Conservation (phyloP, 2,113 vertebrate species). For the Nyctereutes procyonoides region DNA sequence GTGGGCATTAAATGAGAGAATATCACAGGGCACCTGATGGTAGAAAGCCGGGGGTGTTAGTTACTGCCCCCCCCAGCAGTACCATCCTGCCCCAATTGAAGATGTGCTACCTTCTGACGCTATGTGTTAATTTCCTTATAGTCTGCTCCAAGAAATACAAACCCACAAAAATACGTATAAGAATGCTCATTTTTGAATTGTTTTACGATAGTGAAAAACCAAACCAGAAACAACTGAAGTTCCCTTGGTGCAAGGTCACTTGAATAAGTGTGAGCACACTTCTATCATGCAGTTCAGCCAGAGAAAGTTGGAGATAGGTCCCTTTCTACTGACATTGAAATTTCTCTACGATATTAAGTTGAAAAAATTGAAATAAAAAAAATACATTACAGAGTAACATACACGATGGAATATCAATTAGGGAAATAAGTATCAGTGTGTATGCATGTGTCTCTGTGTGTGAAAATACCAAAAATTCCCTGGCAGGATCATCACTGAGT, state of each 20-base stretch:
- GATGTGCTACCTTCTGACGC: rapidly evolving
- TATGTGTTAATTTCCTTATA: rapidly evolving
- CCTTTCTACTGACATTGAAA: rapidly evolving
- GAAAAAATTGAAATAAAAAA: neutral
- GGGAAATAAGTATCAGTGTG: neutral
- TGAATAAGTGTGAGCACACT: too few relatives aligned
- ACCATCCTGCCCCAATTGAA: rapidly evolving
- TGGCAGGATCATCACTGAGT: neutral
- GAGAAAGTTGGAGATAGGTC: neutral
- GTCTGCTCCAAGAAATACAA: neutral
- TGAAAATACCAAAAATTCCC: neutral
- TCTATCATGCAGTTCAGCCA: neutral
- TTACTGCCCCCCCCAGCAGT: rapidly evolving
- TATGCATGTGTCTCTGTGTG: neutral
- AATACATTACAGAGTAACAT: neutral
- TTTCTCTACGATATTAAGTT: neutral
- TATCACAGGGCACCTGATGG: rapidly evolving
- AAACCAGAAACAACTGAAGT: neutral
- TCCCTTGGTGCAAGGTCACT: neutral
- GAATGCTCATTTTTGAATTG: neutral
- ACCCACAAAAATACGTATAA: neutral
- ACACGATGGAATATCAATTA: neutral
- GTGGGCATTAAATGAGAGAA: too few relatives aligned
- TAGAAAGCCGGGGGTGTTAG: rapidly evolving
- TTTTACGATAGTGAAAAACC: neutral